phyloP scores from a whole-genome alignment of 1,140 invertebrate genomes.

The Drosophila aff. region DNA sequence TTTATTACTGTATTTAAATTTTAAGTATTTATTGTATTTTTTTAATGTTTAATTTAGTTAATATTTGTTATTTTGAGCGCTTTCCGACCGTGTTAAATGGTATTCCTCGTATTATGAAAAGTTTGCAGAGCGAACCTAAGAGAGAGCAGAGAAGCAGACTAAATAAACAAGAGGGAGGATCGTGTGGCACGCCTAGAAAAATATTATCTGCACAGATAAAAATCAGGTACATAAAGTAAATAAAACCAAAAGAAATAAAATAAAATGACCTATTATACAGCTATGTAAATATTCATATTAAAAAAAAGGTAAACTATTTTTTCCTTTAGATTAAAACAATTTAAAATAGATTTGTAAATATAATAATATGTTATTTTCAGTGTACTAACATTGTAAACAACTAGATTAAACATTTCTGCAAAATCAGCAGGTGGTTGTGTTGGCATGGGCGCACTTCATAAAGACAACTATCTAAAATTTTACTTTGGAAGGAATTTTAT shows the following conservation, averaged over 20 bases:
- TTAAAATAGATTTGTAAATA: neutral
- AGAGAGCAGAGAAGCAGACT: conserved; percentile 2
- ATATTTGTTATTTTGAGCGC: neutral
- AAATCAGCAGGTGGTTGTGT: neutral
- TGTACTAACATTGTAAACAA: conserved; percentile 13
- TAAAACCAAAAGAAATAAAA: neutral
- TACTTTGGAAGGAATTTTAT: fast-evolving
- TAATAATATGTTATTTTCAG: neutral
- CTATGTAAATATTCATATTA: neutral
- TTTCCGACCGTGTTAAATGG: neutral
- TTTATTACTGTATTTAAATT: no score
- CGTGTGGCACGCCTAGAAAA: conserved; percentile 22
- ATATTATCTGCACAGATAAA: conserved; percentile 20
- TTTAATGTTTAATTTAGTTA: neutral
- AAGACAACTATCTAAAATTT: neutral
- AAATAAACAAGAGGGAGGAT: conserved; percentile 6
- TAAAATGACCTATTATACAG: no score
- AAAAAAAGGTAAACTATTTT: no score
- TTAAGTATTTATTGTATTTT: neutral
- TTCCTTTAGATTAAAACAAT: fast-evolving
- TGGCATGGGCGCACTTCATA: neutral
- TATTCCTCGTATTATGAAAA: neutral
- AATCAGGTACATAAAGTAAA: neutral
- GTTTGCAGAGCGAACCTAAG: conserved; percentile 11
- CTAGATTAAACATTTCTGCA: conserved; percentile 13